Conservation (phyloP, 2,113 vertebrate genomes). For the Otolemur garnettii region DNA sequence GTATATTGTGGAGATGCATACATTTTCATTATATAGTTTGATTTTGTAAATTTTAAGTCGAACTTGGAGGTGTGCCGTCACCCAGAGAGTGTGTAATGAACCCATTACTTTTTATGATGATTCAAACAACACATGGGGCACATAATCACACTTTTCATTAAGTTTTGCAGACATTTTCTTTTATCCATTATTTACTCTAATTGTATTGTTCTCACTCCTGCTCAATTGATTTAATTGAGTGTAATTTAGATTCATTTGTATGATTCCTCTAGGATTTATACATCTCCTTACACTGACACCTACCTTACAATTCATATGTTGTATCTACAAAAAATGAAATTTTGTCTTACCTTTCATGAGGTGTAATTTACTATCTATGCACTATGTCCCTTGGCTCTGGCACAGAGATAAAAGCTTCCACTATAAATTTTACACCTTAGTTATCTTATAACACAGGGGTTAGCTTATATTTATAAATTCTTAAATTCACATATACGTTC, state of each 20-base stretch:
- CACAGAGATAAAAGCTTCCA: neutral
- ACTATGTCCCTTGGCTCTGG: neutral
- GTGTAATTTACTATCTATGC: neutral
- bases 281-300: neutral
- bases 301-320: neutral
- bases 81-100: too few species aligned
- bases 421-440: neutral
- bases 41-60: too few species aligned
- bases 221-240: neutral
- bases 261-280: neutral
- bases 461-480: neutral
- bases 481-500: neutral
- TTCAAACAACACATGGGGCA: neutral
- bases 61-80: too few species aligned
- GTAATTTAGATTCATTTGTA: neutral
- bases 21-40: too few species aligned
- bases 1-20: too few species aligned
- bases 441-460: neutral
- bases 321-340: neutral
- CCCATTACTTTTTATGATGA: too few species aligned
- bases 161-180: neutral
- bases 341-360: neutral
- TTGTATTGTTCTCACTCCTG: neutral
- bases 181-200: neutral
- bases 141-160: neutral